phyloP scores from a whole-genome alignment of 2,888 invertebrate species.

The Philereme vetulata region DNA sequence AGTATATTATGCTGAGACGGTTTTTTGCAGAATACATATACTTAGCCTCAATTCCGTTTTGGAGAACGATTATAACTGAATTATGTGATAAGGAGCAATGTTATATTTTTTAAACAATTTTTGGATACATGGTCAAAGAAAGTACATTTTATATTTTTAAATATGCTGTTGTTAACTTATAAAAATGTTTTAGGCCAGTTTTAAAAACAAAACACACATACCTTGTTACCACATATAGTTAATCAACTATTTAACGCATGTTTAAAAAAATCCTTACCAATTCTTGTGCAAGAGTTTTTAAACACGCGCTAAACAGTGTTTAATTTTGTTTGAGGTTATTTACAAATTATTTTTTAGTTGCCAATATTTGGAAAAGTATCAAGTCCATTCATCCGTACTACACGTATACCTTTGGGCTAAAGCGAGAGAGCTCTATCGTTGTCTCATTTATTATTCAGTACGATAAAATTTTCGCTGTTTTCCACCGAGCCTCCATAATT shows the following conservation, averaged over 20 bases:
- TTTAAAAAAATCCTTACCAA: too few species aligned
- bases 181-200: too few species aligned
- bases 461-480: constrained; percentile 56
- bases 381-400: constrained; percentile 32
- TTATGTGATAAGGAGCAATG: too few species aligned
- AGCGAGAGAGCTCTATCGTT: constrained; percentile 24
- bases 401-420: constrained; percentile 13
- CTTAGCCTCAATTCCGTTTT: neutral
- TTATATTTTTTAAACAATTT: too few species aligned
- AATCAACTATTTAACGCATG: too few species aligned
- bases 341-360: neutral
- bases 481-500: constrained; percentile 35
- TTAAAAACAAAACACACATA: too few species aligned
- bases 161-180: too few species aligned
- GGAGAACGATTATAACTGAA: neutral
- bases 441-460: constrained; percentile 59
- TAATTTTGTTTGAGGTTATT: neutral
- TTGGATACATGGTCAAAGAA: too few species aligned
- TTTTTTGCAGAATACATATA: constrained; percentile 1
- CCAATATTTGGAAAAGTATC: constrained; percentile 26
- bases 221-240: too few species aligned
- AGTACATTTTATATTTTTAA: too few species aligned
- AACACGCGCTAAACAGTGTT: too few species aligned
- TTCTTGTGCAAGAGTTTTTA: too few species aligned
- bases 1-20: constrained; percentile 4